A percentile compares a stretch with the other conserved stretches of the same genome.
These are phyloP conservation scores for Penaeus indicus DNA, from an alignment of 1,140 invertebrate genomes.

Conservation along the genomic window DNA sequence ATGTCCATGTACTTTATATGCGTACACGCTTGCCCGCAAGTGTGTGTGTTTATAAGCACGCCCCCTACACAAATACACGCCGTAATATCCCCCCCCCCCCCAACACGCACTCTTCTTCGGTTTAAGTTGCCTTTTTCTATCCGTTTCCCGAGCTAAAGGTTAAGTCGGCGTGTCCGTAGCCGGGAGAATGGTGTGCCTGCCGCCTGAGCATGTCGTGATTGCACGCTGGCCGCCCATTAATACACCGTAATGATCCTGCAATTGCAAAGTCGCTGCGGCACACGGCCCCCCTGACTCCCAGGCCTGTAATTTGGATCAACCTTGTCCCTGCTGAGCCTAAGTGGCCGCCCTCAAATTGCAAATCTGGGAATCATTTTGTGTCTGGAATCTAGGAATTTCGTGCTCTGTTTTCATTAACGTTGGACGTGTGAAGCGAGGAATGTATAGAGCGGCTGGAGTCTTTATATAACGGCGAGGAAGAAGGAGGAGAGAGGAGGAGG, in stretches of 20 bases:
- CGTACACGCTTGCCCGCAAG: too few species aligned
- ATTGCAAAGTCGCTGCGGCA: constrained; percentile 39
- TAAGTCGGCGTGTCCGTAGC: too few species aligned
- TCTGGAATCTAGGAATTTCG: constrained; percentile 32
- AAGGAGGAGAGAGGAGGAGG: too few species aligned
- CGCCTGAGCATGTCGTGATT: background rate
- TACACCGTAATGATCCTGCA: constrained; percentile 48
- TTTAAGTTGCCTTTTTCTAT: background rate
- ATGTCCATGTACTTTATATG: too few species aligned
- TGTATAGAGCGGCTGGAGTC: too few species aligned
- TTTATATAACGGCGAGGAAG: too few species aligned
- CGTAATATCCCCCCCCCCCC: background rate
- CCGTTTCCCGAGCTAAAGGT: too few species aligned
- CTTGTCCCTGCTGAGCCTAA: constrained; percentile 42
- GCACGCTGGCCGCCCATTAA: constrained; percentile 42
- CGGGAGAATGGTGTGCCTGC: background rate
- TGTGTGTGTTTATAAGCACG: too few species aligned
- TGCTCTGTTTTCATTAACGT: constrained; percentile 43
- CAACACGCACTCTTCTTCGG: background rate
- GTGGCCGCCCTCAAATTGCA: constrained; percentile 44
- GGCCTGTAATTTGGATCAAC: constrained; percentile 49
- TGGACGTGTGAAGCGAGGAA: too few species aligned
- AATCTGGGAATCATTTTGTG: constrained; percentile 39
- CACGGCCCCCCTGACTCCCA: constrained; percentile 35
- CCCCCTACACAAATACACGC: background rate